Evolutionary conservation across 2,888 invertebrate genomes (phyloP), one percentile per base, ranked within the genome.

Genomic region (Coleophora deauratella): DNA sequence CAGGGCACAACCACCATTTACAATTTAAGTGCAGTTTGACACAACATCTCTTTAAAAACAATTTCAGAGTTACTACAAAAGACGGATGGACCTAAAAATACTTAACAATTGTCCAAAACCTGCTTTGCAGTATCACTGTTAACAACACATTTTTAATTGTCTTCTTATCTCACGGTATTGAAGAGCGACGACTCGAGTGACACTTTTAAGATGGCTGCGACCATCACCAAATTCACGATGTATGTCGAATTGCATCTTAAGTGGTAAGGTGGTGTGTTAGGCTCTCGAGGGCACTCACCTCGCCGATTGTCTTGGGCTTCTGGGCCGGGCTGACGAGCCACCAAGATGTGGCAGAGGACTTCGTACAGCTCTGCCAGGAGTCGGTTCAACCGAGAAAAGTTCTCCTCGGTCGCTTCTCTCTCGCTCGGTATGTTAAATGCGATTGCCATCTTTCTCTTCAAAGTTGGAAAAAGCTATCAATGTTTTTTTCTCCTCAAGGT

Each of bases 201-300:
- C 59, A 84, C 82, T 70, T 85, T 85, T 60, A 85, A 75, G 61
- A 85, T 85, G 59, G 85, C 84, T 56, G 84, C 80, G 41, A 85
- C 85, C 85, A 85, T 84, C 64, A 85, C 80, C 53, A 85, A 71
- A 70, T 85, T 84, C 67, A 85, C 85, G 72, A 85, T 85, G 84
- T 85, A 82, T 77, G 84, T 85, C 84, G 85, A 84, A 84, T 85
- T 85, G 85, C 85, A 84, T 82, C 85, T 85, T 82, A 85, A 84
- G 76, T 84, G 75, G 77, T 80, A 80, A 73, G 82, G 85, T 84
- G 85, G 84, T 75, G 80, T 68, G 71, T 71, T 77, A 70, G 74
- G 72, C 66, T 75, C 81, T 54, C 76, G 78, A 65, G 82, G 82
- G 72, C 84, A 85, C 85, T 84, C 84, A 84, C 85, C 84, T 85